Percentiles rank a stretch among this genome's conserved stretches.
These are phyloP conservation scores for Megalopta genalis DNA, from an alignment of 1,140 invertebrate genomes.

Conservation along the genomic window DNA sequence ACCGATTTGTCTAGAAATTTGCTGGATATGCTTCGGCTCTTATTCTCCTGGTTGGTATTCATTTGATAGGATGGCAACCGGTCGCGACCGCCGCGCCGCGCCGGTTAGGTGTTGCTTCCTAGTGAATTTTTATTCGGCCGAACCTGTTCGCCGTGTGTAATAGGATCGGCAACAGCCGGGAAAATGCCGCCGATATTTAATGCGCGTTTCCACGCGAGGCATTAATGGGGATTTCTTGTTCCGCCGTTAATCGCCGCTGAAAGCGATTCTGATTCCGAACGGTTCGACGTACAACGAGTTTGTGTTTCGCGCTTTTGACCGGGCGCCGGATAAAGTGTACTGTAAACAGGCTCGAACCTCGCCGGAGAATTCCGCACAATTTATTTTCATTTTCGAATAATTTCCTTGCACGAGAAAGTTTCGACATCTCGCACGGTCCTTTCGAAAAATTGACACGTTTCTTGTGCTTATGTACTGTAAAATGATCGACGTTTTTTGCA, in stretches of 20 bases:
- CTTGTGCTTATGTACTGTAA: too few relatives aligned
- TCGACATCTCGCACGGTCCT: too few relatives aligned
- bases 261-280: not conserved
- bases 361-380: too few relatives aligned
- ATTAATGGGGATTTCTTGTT: not conserved
- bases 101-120: not conserved
- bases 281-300: not conserved
- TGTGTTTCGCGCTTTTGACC: not conserved
- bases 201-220: not conserved
- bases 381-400: too few relatives aligned
- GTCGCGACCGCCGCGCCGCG: slow-evolving; percentile 7
- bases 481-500: too few relatives aligned
- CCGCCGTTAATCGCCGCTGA: not conserved
- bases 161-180: not conserved
- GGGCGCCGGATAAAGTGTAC: not conserved
- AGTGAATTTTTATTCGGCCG: slow-evolving; percentile 5
- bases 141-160: slow-evolving; percentile 22
- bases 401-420: too few relatives aligned
- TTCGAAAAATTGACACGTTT: too few relatives aligned
- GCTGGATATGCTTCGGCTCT: not conserved
- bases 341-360: too few relatives aligned
- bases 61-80: slow-evolving; percentile 33
- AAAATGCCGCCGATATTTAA: not conserved
- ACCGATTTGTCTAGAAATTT: too few relatives aligned
- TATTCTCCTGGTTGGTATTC: slow-evolving; percentile 4